A percentile compares a stretch with the other conserved stretches of the same genome.
phyloP scores from a whole-genome alignment of 2,888 invertebrate genomes.

The Drosophila mercatorum region DNA sequence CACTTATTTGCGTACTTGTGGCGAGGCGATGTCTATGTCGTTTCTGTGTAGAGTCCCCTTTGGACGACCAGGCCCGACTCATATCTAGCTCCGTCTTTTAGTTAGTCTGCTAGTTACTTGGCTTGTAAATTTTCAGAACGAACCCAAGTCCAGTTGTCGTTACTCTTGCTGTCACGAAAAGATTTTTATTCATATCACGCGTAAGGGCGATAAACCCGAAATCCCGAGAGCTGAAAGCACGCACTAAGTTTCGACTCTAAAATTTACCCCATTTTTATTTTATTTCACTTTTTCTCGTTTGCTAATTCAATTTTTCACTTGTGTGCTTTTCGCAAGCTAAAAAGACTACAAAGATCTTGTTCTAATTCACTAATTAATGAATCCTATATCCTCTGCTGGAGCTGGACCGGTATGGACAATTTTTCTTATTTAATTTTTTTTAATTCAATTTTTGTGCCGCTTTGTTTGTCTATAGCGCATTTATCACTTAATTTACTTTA shows the following conservation, averaged over 20 bases:
- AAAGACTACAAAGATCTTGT: background rate
- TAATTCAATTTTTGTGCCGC: too few species aligned
- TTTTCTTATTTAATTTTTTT: too few species aligned
- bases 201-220: slow-evolving; percentile 36
- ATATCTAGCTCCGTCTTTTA: slow-evolving; percentile 49
- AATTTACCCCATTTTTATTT: background rate
- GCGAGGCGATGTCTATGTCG: slow-evolving; percentile 30
- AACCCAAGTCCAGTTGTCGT: slow-evolving; percentile 33
- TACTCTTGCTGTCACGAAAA: slow-evolving; percentile 30
- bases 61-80: slow-evolving; percentile 4
- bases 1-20: slow-evolving; percentile 31
- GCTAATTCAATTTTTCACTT: background rate
- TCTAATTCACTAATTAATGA: background rate
- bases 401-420: too few species aligned
- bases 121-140: slow-evolving; percentile 1
- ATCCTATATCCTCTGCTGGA: background rate
- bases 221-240: slow-evolving; percentile 9
- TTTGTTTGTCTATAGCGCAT: too few species aligned
- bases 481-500: too few species aligned
- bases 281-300: background rate
- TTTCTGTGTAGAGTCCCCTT: background rate
- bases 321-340: background rate
- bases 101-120: slow-evolving; percentile 51
- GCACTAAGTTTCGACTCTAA: slow-evolving; percentile 1
- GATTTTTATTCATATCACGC: slow-evolving; percentile 69